Evolutionary conservation across 2,113 vertebrate species (phyloP).

Genomic region (Plectropomus leopardus): DNA sequence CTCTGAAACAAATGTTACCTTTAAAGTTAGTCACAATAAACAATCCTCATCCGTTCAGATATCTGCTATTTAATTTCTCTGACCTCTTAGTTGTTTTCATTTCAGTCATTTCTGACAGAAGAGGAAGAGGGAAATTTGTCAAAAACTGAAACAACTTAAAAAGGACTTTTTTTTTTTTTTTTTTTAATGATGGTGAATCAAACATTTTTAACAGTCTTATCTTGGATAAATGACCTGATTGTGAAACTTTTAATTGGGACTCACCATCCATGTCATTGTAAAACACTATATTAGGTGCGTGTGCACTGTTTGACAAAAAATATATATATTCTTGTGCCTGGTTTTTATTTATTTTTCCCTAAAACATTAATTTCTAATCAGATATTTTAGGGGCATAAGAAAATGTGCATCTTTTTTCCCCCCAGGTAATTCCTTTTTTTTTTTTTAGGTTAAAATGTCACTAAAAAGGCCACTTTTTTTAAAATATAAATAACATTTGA

Average conservation of each 20-base stretch:
- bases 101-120: not conserved
- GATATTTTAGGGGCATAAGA: not conserved
- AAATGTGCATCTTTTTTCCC: not conserved
- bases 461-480: not conserved
- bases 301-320: not conserved
- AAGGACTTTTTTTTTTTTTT: no score
- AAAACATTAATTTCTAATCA: not conserved
- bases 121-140: not conserved
- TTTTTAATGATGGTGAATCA: not conserved
- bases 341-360: not conserved
- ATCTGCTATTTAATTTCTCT: not conserved
- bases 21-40: slow-evolving; percentile 11
- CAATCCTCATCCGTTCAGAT: slow-evolving; percentile 8
- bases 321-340: no score
- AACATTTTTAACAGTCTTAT: not conserved
- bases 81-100: not conserved
- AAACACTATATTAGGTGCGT: not conserved
- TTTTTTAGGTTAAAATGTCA: not conserved
- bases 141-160: not conserved
- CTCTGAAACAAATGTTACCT: not conserved
- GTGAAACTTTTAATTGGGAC: not conserved
- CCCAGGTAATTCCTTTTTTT: not conserved
- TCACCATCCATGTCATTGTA: not conserved
- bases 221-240: not conserved
- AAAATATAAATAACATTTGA: no score